phyloP scores from a whole-genome alignment of 2,797 vertebrate genomes.

The Pygocentrus nattereri region DNA sequence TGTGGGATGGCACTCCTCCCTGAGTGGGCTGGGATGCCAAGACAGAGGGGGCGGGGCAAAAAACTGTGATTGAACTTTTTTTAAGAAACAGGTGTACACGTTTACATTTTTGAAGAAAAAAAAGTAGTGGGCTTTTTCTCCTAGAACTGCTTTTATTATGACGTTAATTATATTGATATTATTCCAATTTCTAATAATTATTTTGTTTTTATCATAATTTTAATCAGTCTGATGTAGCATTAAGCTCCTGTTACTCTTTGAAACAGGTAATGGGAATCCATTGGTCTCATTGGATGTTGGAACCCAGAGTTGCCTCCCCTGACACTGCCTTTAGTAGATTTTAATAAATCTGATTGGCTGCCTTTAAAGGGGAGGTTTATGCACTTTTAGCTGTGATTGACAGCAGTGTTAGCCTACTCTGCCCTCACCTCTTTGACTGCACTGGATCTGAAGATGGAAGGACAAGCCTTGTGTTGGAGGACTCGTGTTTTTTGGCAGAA shows the following conservation, averaged over 20 bases:
- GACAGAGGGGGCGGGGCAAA: slow-evolving; percentile 42
- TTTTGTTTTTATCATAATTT: slow-evolving; percentile 74
- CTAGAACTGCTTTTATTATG: slow-evolving; percentile 85
- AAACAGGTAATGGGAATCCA: slow-evolving; percentile 65
- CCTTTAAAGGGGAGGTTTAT: slow-evolving; percentile 63
- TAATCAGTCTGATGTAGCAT: slow-evolving; percentile 83
- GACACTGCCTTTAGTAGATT: slow-evolving; percentile 57
- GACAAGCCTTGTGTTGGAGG: slow-evolving; percentile 46
- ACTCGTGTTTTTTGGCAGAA: slow-evolving; percentile 58
- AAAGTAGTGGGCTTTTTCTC: slow-evolving; percentile 69
- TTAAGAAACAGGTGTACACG: slow-evolving; percentile 87
- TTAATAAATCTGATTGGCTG: slow-evolving; percentile 63
- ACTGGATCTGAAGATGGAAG: slow-evolving; percentile 64
- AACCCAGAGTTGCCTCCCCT: slow-evolving; percentile 56
- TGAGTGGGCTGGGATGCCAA: slow-evolving; percentile 30
- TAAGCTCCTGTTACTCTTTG: slow-evolving; percentile 64
- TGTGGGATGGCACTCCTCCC: no score
- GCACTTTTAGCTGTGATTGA: slow-evolving; percentile 65
- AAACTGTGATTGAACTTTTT: slow-evolving; percentile 51
- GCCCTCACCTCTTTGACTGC: slow-evolving; percentile 63
- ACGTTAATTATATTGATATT: slow-evolving; percentile 72
- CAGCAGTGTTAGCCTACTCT: slow-evolving; percentile 63
- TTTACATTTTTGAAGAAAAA: slow-evolving; percentile 88
- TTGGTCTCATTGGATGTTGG: slow-evolving; percentile 62
- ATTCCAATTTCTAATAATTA: slow-evolving; percentile 70